These are phyloP conservation scores for Galerucella nymphaeae DNA, from an alignment of 2,888 invertebrate species.

Conservation along the genomic window DNA sequence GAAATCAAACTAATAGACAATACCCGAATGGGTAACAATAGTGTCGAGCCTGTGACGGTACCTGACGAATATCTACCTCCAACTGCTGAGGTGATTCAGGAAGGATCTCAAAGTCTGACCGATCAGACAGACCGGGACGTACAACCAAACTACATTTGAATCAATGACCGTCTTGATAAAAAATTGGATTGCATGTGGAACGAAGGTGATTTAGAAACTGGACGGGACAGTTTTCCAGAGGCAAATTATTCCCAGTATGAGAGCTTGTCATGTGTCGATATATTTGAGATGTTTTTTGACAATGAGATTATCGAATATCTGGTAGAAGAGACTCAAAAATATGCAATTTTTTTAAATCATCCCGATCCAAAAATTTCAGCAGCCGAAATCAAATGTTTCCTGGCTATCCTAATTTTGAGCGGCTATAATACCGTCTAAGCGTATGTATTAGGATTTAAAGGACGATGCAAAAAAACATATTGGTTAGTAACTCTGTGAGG, in stretches of 20 bases:
- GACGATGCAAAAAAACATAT: slow-evolving; percentile 26
- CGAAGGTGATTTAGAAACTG: slow-evolving; percentile 10
- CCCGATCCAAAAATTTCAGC: too few species aligned
- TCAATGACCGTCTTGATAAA: slow-evolving; percentile 12
- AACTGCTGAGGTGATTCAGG: background rate
- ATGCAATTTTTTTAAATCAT: too few species aligned
- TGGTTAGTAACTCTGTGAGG: slow-evolving; percentile 18
- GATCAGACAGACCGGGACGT: background rate
- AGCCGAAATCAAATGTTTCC: slow-evolving; percentile 16
- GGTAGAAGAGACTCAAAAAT: too few species aligned
- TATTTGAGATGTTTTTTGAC: slow-evolving; percentile 18
- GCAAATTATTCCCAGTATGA: slow-evolving; percentile 1
- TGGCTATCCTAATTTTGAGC: slow-evolving; percentile 3
- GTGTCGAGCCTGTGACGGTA: background rate
- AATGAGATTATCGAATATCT: slow-evolving; percentile 3
- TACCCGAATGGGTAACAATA: background rate
- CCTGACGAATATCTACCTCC: background rate
- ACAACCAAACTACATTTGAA: background rate
- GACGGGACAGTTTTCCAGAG: background rate
- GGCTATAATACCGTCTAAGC: slow-evolving; percentile 9
- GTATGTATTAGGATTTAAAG: slow-evolving; percentile 23
- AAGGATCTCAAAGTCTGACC: background rate
- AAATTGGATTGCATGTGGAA: slow-evolving; percentile 6
- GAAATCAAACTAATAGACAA: slow-evolving; percentile 22
- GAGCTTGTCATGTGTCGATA: slow-evolving; percentile 6